phyloP scores from a whole-genome alignment of 2,888 invertebrate genomes.

The Caenorhabditis panamensis region DNA sequence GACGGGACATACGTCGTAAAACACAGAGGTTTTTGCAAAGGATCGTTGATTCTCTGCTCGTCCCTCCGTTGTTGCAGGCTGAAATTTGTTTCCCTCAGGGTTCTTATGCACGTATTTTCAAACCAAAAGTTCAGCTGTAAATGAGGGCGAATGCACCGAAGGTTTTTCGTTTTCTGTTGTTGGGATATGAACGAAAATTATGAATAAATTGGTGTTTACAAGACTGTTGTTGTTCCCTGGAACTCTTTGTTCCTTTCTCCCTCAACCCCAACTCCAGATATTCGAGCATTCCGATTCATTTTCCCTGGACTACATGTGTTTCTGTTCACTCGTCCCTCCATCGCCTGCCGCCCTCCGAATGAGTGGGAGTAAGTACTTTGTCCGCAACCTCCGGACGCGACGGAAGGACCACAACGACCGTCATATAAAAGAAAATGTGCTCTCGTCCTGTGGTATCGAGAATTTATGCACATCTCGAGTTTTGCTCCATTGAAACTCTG shows the following conservation, averaged over 20 bases:
- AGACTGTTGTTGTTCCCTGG: neutral
- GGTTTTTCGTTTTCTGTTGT: neutral
- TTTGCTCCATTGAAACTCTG: neutral
- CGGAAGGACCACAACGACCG: conserved; percentile 15
- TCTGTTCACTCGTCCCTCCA: conserved; percentile 34
- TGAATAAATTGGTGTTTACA: conserved; percentile 3
- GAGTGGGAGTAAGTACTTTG: conserved; percentile 57
- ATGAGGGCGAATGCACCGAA: neutral
- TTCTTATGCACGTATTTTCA: neutral
- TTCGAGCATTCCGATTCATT: conserved; percentile 11
- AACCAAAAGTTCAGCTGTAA: neutral
- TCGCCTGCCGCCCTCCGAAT: neutral
- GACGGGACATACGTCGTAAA: neutral
- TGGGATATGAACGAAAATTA: neutral
- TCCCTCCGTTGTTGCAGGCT: too few species aligned
- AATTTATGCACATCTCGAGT: neutral
- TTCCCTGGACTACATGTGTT: conserved; percentile 53
- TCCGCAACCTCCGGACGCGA: neutral
- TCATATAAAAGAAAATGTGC: conserved; percentile 18
- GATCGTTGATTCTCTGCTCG: conserved; percentile 3
- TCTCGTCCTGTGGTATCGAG: neutral
- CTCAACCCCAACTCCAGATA: neutral
- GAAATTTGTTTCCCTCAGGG: too few species aligned
- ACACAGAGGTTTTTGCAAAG: neutral
- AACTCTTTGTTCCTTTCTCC: neutral